phyloP scores from a whole-genome alignment of 2,888 invertebrate species.

The Carcina quercana region DNA sequence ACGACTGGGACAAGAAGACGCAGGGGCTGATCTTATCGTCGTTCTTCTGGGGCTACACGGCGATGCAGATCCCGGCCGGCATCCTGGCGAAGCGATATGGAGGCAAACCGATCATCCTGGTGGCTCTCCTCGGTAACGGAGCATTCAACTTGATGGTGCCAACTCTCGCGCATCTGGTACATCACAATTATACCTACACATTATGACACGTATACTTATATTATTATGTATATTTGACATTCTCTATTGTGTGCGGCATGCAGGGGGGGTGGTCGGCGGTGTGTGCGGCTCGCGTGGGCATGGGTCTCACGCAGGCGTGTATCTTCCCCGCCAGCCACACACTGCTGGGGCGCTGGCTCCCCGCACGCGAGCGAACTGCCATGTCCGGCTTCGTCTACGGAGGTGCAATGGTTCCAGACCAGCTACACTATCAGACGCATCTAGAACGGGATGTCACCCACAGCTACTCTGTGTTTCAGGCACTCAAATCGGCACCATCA shows the following conservation, averaged over 20 bases:
- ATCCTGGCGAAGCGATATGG: conserved; percentile 85
- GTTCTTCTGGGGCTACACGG: conserved; percentile 87
- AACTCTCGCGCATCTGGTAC: conserved; percentile 66
- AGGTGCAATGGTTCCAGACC: conserved; percentile 43
- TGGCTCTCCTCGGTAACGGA: conserved; percentile 72
- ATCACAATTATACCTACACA: too few species aligned
- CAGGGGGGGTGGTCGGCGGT: conserved; percentile 73
- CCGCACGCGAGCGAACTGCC: conserved; percentile 74
- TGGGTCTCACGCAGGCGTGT: conserved; percentile 81
- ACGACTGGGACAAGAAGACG: conserved; percentile 74
- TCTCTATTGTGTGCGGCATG: neutral
- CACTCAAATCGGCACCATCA: conserved; percentile 79
- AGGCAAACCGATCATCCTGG: conserved; percentile 78
- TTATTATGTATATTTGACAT: too few species aligned
- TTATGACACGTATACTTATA: too few species aligned
- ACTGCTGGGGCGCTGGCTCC: conserved; percentile 79
- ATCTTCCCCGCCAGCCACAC: conserved; percentile 78
- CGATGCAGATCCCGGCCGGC: conserved; percentile 82
- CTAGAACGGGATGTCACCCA: too few species aligned
- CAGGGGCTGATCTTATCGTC: conserved; percentile 79
- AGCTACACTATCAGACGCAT: neutral
- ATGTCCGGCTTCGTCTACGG: conserved; percentile 60
- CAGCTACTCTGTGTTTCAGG: too few species aligned
- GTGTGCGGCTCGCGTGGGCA: conserved; percentile 76
- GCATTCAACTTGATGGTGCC: conserved; percentile 76